Evolutionary conservation across 2,888 invertebrate genomes (phyloP).

Genomic region (Erynnis tages): DNA sequence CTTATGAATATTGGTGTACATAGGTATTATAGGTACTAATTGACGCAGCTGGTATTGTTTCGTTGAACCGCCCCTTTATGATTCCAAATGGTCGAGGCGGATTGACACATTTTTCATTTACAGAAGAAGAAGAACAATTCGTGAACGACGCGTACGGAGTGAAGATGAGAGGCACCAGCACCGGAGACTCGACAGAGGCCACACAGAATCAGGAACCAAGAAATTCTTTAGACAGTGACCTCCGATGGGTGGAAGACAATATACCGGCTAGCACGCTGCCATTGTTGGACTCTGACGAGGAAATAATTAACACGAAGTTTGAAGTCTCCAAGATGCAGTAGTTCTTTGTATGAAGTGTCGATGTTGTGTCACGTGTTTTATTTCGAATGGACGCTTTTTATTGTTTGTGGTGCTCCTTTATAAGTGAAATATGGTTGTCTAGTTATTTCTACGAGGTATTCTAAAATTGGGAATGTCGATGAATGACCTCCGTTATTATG

Average conservation of each 20-base stretch:
- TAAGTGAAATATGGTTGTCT: neutral
- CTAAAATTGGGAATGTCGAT: too few species aligned
- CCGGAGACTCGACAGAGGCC: constrained; percentile 45
- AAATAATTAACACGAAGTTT: constrained; percentile 91
- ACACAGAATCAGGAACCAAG: constrained; percentile 34
- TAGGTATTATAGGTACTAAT: too few species aligned
- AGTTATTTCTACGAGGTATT: neutral
- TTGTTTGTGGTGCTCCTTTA: constrained; percentile 1
- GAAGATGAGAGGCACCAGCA: constrained; percentile 84
- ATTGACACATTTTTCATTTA: constrained; percentile 4
- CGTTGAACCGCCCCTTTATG: too few species aligned
- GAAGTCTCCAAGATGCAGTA: constrained; percentile 95
- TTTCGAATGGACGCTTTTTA: constrained; percentile 29
- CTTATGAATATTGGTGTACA: too few species aligned
- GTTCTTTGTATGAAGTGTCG: constrained; percentile 40
- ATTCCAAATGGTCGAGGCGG: neutral
- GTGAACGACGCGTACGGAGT: constrained; percentile 94
- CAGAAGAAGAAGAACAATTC: constrained; percentile 91
- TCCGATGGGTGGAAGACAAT: constrained; percentile 96
- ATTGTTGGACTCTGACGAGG: constrained; percentile 88
- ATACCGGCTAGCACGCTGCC: constrained; percentile 89
- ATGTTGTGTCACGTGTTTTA: constrained; percentile 39
- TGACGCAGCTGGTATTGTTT: too few species aligned
- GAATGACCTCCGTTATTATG: too few species aligned
- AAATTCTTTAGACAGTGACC: constrained; percentile 67